Base-by-base conservation (phyloP, 2,888 invertebrate species). In the Sabatieria punctata region DNA sequence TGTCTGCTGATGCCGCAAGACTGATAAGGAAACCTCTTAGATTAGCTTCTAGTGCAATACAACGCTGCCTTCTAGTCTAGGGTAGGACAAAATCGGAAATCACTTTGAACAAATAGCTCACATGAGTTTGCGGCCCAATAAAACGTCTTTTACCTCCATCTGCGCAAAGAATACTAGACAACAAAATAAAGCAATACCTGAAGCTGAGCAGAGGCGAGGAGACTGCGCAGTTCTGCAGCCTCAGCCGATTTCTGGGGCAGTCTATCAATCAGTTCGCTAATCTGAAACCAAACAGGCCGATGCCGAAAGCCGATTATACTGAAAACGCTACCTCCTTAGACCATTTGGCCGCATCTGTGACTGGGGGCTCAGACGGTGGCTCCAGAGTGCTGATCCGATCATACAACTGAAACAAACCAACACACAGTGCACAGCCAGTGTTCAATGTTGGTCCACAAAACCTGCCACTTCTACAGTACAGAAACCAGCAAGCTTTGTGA, bases 401-500 rank as follows among this genome's bases (percentile, higher is more conserved):
- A 59, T 63, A 63, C 55, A 63, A 55, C 63, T 63, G 56, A 52
- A 61, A 61, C n/a, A n/a, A n/a, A n/a, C n/a, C n/a, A n/a, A n/a
- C n/a, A n/a, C n/a, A n/a, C n/a, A n/a, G n/a, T n/a, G n/a, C n/a
- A n/a, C n/a, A n/a, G n/a, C n/a, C n/a, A n/a, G n/a, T n/a, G n/a
- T n/a, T n/a, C n/a, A n/a, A n/a, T n/a, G n/a, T n/a, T n/a, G n/a
- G n/a, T n/a, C n/a, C n/a, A n/a, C n/a, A n/a, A n/a, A n/a, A n/a
- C n/a, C n/a, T n/a, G n/a, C n/a, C n/a, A n/a, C n/a, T n/a, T n/a
- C n/a, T n/a, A n/a, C n/a, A n/a, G n/a, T n/a, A n/a, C n/a, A n/a
- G n/a, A n/a, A n/a, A n/a, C n/a, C n/a, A n/a, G n/a, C n/a, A n/a
- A n/a, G n/a, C n/a, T n/a, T n/a, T n/a, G n/a, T n/a, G n/a, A n/a